Base-by-base conservation (phyloP, 2,113 vertebrate genomes). In the Desmodus rotundus region DNA sequence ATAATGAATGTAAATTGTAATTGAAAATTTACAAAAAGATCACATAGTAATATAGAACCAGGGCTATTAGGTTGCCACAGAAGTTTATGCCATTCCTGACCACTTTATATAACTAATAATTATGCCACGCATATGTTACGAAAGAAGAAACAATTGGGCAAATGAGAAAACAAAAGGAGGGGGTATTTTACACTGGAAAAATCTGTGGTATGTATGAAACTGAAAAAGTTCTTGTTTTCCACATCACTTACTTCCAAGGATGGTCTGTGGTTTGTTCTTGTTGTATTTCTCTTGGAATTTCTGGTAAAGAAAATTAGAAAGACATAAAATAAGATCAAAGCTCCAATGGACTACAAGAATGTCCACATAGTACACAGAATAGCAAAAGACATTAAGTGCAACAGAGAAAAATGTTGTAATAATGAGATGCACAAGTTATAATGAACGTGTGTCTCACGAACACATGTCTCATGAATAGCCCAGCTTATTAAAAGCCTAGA, bases 241-340 rank as follows among this genome's bases (percentile, higher is more conserved):
- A 92, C 11, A 87, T 84, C 95, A 99, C 99, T 99, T 98, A 99
- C 99, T 99, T 98, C 99, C 99, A 96, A 98, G 98, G 94, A 98
- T 98, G 84, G 98, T 98, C 74, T 99, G 98, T 0, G 98, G 98
- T 96, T 98, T 99, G 98, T 95, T 99, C 98, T 99, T 99, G 93
- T 97, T 98, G 94, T 98, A 98, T 96, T 98, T 99, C 95, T 99
- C 99, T 97, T 99, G 99, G 88, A 98, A 98, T 98, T 99, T 99
- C 99, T 99, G 97, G 61, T 97, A 95, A 97, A 98, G 7, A 98
- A 98, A 2, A 97, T 96, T 41, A 95, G 95, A 97, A 94, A 97
- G 78, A 93, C 54, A 83, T 38, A 93, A 93, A 91, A 22, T 94
- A 63, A 97, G 96, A 94, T 96, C 89, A 96, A 96, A 96, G 85